Base-by-base conservation (phyloP, 2,797 vertebrate species). In the Hoplostethus atlanticus region DNA sequence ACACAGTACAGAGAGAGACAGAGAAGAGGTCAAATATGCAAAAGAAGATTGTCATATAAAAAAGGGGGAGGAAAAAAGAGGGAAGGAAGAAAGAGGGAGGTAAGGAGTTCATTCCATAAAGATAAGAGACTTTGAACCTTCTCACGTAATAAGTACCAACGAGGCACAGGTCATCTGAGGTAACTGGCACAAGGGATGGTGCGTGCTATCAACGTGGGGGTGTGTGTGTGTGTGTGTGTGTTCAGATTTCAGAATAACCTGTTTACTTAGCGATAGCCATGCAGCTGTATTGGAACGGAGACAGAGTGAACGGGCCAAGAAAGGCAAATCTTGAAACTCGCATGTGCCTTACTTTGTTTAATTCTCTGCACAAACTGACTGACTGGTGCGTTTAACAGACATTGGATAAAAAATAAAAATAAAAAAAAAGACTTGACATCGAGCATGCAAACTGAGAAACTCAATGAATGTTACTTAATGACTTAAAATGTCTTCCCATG, bases 1-100 rank as follows among this genome's bases (percentile, higher is more conserved):
- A 89, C 83, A 91, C 74, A 87, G 77, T 74, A 81, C 76, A 87
- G 84, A 85, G 79, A 86, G 55, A 83, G 84, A 89, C 81, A 90
- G 80, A 86, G 61, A 67, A 87, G 73, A 75, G 75, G 76, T 89
- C 87, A 92, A 90, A 89, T 76, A 83, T 86, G 82, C 77, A 81
- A 84, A 38, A 87, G 75, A 74, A 21, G 40, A 64, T n/a, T 42
- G 72, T 71, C 61, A 72, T 70, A 77, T 62, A 62, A 73, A 72
- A 52, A 15, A 31, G 28, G 12, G 66, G 57, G 17, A 34, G 25
- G 11, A 72, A 52, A 66, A 50, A 53, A 12, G 73, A 60, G 55
- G 61, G 31, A 15, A 51, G 42, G 58, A 54, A 10, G 5, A 46
- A 66, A 66, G 51, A 69, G 84, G 77, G 77, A 52, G 31, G 30